Conservation (phyloP, 92 coral and sea anemone species). For the Epizoanthus rinbou region DNA sequence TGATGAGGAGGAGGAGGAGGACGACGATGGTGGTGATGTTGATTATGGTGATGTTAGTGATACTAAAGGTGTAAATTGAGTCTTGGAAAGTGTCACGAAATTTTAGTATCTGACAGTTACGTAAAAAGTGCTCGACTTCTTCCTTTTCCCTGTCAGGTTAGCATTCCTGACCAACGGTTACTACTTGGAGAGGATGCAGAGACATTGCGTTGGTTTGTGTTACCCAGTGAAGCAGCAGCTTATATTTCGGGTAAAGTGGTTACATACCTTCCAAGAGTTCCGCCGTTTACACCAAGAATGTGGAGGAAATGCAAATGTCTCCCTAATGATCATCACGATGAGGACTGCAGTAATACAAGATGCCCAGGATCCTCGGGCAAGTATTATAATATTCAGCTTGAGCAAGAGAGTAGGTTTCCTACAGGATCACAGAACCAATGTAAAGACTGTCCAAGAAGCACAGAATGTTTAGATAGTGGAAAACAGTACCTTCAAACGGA, state of each 20-base stretch:
- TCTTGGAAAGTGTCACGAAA: background rate
- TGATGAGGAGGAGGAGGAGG: too few relatives aligned
- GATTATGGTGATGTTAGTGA: too few relatives aligned
- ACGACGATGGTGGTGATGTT: too few relatives aligned
- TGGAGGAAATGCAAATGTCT: slow-evolving; percentile 47
- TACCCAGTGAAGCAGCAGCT: slow-evolving; percentile 90
- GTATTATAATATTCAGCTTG: background rate
- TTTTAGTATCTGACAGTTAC: background rate
- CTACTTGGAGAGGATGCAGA: slow-evolving; percentile 89
- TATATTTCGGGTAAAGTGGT: slow-evolving; percentile 64
- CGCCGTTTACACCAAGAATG: slow-evolving; percentile 80
- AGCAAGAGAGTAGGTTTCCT: background rate
- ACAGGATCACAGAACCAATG: background rate
- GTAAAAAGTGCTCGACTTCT: background rate
- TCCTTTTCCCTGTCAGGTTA: slow-evolving; percentile 50
- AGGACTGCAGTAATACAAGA: background rate
- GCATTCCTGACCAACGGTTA: slow-evolving; percentile 82
- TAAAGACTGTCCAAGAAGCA: background rate
- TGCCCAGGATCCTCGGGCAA: background rate
- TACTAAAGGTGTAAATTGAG: too few relatives aligned
- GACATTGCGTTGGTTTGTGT: slow-evolving; percentile 85
- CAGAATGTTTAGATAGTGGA: slow-evolving; percentile 1
- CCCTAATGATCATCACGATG: background rate
- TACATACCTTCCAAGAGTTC: slow-evolving; percentile 60
- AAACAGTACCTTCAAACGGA: background rate